Percentiles rank a stretch among this genome's conserved stretches.
These are phyloP conservation scores for Corythoichthys intestinalis DNA, from an alignment of 2,113 vertebrate species.

Conservation along the genomic window DNA sequence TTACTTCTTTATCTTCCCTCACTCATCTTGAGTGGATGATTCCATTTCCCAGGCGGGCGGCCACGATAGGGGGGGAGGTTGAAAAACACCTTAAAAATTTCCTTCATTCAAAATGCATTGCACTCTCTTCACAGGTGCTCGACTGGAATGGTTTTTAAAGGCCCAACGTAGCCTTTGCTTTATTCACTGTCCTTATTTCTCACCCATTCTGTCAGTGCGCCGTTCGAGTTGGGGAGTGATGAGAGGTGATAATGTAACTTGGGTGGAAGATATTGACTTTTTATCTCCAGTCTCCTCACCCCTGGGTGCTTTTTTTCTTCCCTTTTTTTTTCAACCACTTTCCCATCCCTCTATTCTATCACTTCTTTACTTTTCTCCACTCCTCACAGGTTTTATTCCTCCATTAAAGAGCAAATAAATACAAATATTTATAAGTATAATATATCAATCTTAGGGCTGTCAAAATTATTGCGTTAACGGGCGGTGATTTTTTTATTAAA, in stretches of 20 bases:
- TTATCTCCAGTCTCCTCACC: slow-evolving; percentile 25
- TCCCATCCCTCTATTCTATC: slow-evolving; percentile 21
- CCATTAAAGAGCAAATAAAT: no score
- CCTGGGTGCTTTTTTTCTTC: slow-evolving; percentile 24
- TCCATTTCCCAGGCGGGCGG: slow-evolving; percentile 26
- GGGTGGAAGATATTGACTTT: slow-evolving; percentile 47
- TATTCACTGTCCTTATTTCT: slow-evolving; percentile 41
- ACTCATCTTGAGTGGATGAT: slow-evolving; percentile 36
- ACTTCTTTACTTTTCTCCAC: slow-evolving; percentile 17
- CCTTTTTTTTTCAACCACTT: slow-evolving; percentile 1
- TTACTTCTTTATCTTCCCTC: slow-evolving; percentile 23
- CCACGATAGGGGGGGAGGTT: not conserved
- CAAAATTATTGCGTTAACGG: no score
- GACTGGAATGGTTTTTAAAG: slow-evolving; percentile 32
- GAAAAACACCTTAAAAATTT: slow-evolving; percentile 36
- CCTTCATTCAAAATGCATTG: slow-evolving; percentile 51
- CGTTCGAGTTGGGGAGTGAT: slow-evolving; percentile 25
- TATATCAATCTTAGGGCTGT: no score
- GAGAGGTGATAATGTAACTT: slow-evolving; percentile 60
- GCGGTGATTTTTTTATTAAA: no score
- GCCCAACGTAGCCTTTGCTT: slow-evolving; percentile 31
- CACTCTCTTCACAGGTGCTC: slow-evolving; percentile 45
- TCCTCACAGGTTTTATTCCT: not conserved
- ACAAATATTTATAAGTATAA: no score
- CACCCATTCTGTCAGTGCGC: slow-evolving; percentile 27